Evolutionary conservation across 1,140 invertebrate species (phyloP).

Genomic region (Bombus superbus): DNA sequence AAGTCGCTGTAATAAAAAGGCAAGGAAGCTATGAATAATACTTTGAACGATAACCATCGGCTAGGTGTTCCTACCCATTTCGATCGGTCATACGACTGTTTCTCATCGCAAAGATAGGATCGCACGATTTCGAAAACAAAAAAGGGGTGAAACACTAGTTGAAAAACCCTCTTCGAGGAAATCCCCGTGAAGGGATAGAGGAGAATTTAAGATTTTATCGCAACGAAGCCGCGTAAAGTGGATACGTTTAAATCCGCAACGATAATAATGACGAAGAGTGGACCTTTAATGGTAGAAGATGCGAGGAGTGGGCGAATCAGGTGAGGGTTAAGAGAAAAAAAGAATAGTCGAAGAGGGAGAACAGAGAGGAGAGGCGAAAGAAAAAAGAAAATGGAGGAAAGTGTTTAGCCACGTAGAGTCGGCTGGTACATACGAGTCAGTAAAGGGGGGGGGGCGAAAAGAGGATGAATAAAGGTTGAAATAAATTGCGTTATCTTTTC

Average conservation of each 20-base stretch:
- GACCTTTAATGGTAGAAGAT: neutral
- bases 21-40: neutral
- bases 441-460: conserved; percentile 25
- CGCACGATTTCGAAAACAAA: neutral
- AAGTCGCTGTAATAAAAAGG: neutral
- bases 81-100: neutral
- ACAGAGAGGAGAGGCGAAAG: neutral
- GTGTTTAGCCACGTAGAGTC: conserved; percentile 41
- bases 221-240: conserved; percentile 60
- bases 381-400: conserved; percentile 48
- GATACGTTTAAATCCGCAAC: conserved; percentile 63
- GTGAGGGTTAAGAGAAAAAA: conserved; percentile 15
- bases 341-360: neutral
- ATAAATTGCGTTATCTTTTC: conserved; percentile 81
- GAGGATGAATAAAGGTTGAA: conserved; percentile 76
- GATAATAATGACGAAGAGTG: conserved; percentile 38
- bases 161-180: neutral
- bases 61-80: neutral
- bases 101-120: neutral
- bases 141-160: neutral
- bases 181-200: neutral
- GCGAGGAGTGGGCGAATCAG: conserved; percentile 20
- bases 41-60: neutral
- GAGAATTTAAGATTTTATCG: conserved; percentile 60
- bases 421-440: conserved; percentile 33